Evolutionary conservation across 2,113 vertebrate genomes (phyloP), one percentile per base, ranked within the genome.

Genomic region (Etheostoma cragini): DNA sequence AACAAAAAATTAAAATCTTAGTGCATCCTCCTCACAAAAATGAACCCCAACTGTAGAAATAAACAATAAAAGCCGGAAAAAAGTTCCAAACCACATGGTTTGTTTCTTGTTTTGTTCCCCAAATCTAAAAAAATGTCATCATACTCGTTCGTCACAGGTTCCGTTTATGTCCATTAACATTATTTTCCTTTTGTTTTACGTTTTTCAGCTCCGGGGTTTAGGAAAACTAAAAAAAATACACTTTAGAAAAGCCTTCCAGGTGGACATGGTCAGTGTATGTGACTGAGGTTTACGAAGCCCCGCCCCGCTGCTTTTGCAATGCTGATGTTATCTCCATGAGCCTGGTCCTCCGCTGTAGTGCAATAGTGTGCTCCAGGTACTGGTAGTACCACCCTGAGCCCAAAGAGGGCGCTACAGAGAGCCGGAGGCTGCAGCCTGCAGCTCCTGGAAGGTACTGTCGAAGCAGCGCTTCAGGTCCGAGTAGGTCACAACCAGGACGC

Each of bases 381-480:
- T 94, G 93, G 92, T 92, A 92, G 92, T 94, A 94, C 95, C 92
- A 94, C 53, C 78, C 90, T 72, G 47, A 76, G 88, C 81, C 89
- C 65, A 15, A 68, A 88, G 80, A 76, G 78, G 88, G 83, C 81
- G 97, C 97, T 99, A 99, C 97, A 99, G 97, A 95, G 98, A 97
- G 90, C 97, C 97, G 47, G 97, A 97, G 76, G 97, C 96, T 74
- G 97, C 96, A 76, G 96, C 96, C 89, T 97, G 96, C 94, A 99
- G 97, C 97, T 99, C 98, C 95, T 99, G 98, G 94, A 99, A 99
- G 95, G 98, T 99, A 90, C 97, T 99, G 93, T 99, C 98, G 88
- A 99, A 99, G 95, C 98, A 99, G 93, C 98, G 98, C 94, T 99
- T 99, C 94, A 99, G 96, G 95, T 99, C 98, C 47, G 97, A 98